Evolutionary conservation across 2,888 invertebrate species (phyloP).

Genomic region (Tetheella fluctuosa): DNA sequence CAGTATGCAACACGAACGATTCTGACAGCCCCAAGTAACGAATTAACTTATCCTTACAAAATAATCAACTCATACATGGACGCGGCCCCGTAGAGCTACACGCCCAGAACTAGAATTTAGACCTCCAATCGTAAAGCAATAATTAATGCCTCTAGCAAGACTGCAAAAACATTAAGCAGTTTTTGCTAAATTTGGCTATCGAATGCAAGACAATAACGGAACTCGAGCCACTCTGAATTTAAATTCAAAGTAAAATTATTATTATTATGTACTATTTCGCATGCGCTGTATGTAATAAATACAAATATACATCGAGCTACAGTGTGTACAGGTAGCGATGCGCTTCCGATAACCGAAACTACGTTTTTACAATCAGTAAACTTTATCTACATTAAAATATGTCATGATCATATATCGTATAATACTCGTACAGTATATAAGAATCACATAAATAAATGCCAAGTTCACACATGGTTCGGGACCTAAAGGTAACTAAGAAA

Average conservation of each 20-base stretch:
- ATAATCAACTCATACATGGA: constrained; percentile 63
- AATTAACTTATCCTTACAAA: constrained; percentile 66
- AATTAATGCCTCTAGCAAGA: constrained; percentile 24
- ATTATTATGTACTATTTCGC: constrained; percentile 45
- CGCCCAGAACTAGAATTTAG: constrained; percentile 62
- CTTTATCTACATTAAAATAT: constrained; percentile 71
- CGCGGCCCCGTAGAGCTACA: constrained; percentile 47
- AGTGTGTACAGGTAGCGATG: constrained; percentile 66
- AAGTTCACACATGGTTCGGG: constrained; percentile 78
- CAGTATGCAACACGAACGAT: constrained; percentile 29
- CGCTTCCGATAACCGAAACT: constrained; percentile 62
- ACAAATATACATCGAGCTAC: constrained; percentile 70
- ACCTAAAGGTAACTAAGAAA: constrained; percentile 82
- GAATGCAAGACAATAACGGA: constrained; percentile 77
- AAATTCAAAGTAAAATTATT: constrained; percentile 64
- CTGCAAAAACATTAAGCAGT: constrained; percentile 33
- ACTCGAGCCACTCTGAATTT: constrained; percentile 81
- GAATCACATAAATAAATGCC: constrained; percentile 83
- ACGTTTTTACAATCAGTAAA: constrained; percentile 69
- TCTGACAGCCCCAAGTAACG: constrained; percentile 43
- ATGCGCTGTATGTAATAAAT: constrained; percentile 67
- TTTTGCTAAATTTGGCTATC: constrained; percentile 61
- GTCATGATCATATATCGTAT: constrained; percentile 77
- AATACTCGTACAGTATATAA: constrained; percentile 75
- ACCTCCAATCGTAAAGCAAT: constrained; percentile 50